Evolutionary conservation across 2,797 vertebrate species (phyloP).

Genomic region (Gallinago solitaria): DNA sequence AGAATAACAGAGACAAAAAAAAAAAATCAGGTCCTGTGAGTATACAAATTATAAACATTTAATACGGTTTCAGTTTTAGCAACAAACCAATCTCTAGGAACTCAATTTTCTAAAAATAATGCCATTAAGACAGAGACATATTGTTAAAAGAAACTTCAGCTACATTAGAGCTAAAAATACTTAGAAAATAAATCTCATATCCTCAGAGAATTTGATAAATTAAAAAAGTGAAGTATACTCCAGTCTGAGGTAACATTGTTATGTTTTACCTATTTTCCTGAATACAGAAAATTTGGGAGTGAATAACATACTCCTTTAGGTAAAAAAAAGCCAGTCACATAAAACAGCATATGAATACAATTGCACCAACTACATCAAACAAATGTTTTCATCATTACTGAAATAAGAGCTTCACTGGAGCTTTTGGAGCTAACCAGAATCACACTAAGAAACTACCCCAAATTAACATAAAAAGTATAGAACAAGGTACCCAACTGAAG

Average conservation of each 20-base stretch:
- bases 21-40: background rate
- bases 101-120: background rate
- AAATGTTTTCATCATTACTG: background rate
- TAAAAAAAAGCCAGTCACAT: background rate
- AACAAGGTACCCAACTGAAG: background rate
- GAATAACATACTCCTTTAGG: background rate
- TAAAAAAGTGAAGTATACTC: background rate
- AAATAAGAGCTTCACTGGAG: background rate
- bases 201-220: background rate
- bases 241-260: background rate
- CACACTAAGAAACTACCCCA: background rate
- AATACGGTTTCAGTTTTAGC: background rate
- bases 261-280: background rate
- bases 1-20: background rate
- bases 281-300: background rate
- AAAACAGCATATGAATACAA: background rate
- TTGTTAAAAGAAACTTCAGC: background rate
- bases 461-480: background rate
- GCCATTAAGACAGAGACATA: background rate
- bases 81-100: background rate
- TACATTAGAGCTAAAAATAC: background rate
- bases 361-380: background rate
- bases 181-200: background rate
- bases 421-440: background rate
- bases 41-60: background rate